These are phyloP conservation scores for Flabesymbios commensalis DNA, from an alignment of 2,888 invertebrate species.

Conservation along the genomic window DNA sequence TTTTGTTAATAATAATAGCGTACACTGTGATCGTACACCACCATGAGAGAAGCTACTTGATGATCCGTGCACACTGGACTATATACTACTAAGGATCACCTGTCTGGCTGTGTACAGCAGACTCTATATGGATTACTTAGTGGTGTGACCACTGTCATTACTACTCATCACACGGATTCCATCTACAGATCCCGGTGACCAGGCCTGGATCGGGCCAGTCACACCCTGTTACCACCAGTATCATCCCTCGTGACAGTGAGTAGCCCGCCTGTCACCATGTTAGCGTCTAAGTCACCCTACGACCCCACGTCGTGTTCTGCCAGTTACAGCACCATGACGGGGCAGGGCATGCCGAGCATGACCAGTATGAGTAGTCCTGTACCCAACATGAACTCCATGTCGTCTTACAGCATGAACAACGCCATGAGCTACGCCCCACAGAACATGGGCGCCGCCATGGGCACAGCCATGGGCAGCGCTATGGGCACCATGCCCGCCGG, in stretches of 20 bases:
- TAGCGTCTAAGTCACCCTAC: not conserved
- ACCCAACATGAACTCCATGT: not conserved
- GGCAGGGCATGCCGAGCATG: not conserved
- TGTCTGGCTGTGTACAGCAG: too few relatives aligned
- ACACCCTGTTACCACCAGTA: too few relatives aligned
- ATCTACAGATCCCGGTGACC: too few relatives aligned
- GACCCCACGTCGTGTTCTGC: not conserved
- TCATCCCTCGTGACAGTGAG: not conserved
- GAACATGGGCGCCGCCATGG: constrained; percentile 1
- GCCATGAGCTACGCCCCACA: constrained; percentile 2
- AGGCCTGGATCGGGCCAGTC: too few relatives aligned
- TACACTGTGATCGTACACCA: too few relatives aligned
- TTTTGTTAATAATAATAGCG: too few relatives aligned
- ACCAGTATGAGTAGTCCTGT: not conserved
- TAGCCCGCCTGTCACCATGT: not conserved
- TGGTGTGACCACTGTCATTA: too few relatives aligned
- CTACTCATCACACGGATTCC: too few relatives aligned
- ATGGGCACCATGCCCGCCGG: not conserved
- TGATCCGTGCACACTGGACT: too few relatives aligned
- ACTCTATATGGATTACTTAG: too few relatives aligned
- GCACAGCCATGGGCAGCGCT: not conserved
- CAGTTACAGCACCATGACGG: not conserved
- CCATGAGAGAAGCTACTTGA: too few relatives aligned
- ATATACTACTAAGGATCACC: too few relatives aligned
- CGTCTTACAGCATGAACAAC: not conserved